These are phyloP conservation scores for Camponotus vicinus DNA, from an alignment of 1,140 invertebrate species.

Conservation along the genomic window DNA sequence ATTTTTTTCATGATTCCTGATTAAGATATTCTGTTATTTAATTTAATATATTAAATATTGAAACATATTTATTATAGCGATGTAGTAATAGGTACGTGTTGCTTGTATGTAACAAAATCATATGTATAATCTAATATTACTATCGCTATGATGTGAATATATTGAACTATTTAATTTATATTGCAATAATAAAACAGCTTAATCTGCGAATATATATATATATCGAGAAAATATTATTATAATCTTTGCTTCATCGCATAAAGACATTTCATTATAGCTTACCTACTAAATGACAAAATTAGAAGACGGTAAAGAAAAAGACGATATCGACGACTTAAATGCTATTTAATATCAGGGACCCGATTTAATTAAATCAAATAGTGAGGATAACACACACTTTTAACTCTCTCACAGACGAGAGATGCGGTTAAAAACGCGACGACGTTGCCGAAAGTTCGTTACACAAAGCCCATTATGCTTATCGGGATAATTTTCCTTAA, in stretches of 20 bases:
- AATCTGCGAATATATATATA: no score
- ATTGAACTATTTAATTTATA: no score
- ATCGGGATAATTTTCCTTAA: constrained; percentile 51
- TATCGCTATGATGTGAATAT: no score
- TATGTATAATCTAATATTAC: neutral
- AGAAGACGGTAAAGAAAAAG: constrained; percentile 19
- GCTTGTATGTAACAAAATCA: constrained; percentile 3
- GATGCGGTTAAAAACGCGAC: constrained; percentile 14
- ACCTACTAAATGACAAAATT: constrained; percentile 48
- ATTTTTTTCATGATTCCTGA: neutral
- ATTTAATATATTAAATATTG: neutral
- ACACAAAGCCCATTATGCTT: constrained; percentile 41
- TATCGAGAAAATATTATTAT: constrained; percentile 28
- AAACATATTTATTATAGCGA: neutral
- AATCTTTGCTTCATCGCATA: constrained; percentile 38
- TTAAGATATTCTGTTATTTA: neutral
- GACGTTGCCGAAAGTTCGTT: constrained; percentile 23
- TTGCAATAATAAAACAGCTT: no score
- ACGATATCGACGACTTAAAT: constrained; percentile 31
- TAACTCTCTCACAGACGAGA: neutral
- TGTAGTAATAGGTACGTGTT: neutral
- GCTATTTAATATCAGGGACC: constrained; percentile 27
- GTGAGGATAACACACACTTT: neutral
- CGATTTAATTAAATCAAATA: constrained; percentile 48
- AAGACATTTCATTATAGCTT: constrained; percentile 26